Base-by-base conservation (phyloP, 2,888 invertebrate species). In the Scaptomyza caliginosa region DNA sequence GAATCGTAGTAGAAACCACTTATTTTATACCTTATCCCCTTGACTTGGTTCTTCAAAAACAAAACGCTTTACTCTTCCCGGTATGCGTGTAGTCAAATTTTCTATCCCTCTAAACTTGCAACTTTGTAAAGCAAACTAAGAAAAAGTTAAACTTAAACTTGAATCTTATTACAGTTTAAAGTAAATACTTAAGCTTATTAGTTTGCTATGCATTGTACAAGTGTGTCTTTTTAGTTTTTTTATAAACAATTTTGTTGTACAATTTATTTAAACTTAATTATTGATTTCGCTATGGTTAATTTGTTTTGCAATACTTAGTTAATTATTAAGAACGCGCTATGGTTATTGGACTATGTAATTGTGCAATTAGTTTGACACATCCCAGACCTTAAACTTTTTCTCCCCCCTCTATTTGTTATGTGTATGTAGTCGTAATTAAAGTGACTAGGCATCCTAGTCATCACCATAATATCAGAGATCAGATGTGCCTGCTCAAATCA, bases 331-430 rank as follows among this genome's bases (percentile, higher is more conserved):
- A 67, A 60, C 39, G 75, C 76, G 76, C 69, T 82, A 79, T 82
- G 83, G 79, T 80, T 69, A 76, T 68, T 85, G 85, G 79, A 75
- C 63, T 71, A 62, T 80, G 48, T 60, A 58, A 58, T 58, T 56
- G 56, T 71, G 57, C 55, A n/a, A 49, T 56, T 75, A 74, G 58
- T 62, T 45, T n/a, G n/a, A n/a, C n/a, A n/a, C n/a, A n/a, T n/a
- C n/a, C n/a, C n/a, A n/a, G n/a, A 36, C 23, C 38, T n/a, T 2
- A n/a, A 10, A 10, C 42, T 16, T 10, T 13, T 2, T 7, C 10
- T 11, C 7, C 17, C 16, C 5, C 17, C 17, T 21, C 24, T 10
- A 36, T 11, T 38, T 70, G 56, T 70, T 73, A 70, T 74, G 39
- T 67, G 68, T 71, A 51, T 58, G 49, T 59, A 65, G 70, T 50